These are phyloP conservation scores for Chelonus insularis DNA, from an alignment of 1,140 invertebrate species.

Conservation along the genomic window DNA sequence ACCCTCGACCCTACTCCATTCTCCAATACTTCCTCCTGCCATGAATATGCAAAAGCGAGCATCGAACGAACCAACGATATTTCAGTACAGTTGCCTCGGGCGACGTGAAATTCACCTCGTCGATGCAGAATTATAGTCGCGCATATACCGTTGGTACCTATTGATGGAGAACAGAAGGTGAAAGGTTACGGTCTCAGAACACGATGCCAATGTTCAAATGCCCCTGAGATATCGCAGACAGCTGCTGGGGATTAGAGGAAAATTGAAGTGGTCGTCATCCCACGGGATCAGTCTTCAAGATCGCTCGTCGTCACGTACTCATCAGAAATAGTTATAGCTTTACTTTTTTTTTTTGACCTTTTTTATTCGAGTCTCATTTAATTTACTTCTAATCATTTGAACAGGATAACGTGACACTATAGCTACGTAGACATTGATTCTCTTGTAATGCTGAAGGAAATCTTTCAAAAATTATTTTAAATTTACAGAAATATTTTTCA, in stretches of 20 bases:
- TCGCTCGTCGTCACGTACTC: conserved; percentile 27
- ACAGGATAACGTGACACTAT: too few species aligned
- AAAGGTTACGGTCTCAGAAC: conserved; percentile 6
- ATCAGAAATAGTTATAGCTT: neutral
- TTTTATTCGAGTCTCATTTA: neutral
- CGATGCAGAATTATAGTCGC: conserved; percentile 30
- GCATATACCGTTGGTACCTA: neutral
- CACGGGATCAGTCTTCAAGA: conserved; percentile 26
- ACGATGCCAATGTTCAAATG: conserved; percentile 10
- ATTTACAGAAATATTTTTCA: too few species aligned
- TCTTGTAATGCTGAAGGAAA: too few species aligned
- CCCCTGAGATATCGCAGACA: conserved; percentile 20
- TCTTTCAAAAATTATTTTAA: too few species aligned
- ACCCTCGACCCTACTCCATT: conserved; percentile 10
- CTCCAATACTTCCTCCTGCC: conserved; percentile 4
- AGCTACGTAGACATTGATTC: too few species aligned
- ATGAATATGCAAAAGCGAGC: conserved; percentile 50
- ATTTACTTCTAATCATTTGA: neutral
- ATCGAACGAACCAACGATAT: conserved; percentile 46
- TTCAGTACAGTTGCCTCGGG: conserved; percentile 35
- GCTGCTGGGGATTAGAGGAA: conserved; percentile 39
- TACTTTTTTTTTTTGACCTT: neutral
- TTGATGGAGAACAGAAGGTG: neutral
- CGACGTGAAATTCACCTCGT: conserved; percentile 40
- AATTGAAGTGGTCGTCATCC: conserved; percentile 36